Base-by-base conservation (phyloP, 1,140 invertebrate species). In the Acyrthosiphon pisum region DNA sequence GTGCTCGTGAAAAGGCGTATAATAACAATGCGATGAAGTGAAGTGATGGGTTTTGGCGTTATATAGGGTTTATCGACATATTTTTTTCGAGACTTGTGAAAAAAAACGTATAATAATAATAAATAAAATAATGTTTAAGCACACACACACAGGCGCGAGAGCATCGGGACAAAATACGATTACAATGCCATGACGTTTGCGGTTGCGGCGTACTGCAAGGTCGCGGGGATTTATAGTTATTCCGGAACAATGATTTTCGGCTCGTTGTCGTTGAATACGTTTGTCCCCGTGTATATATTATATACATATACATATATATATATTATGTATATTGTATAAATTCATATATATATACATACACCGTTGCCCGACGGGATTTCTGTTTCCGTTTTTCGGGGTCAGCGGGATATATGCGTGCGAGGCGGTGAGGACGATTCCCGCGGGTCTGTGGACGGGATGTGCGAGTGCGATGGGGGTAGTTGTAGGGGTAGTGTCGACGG, bases 221-320 rank as follows among this genome's bases (percentile, higher is more conserved):
- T 89, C 35, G 35, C 50, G 35, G 50, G 87, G 48, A 89, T 89
- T 56, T 89, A 56, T 46, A 23, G 48, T 89, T 53, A 89, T 89
- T 35, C 88, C 88, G 48, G 88, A 89, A 56, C 88, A 89, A 89
- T 89, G 88, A 89, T 89, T 89, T 89, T 89, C 48, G 50, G 30
- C 35, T 89, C 50, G 41, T 86, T n/a, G 84, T 56, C 41, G 84
- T 76, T 76, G 60, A 76, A 76, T 76, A 76, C 60, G 60, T 83
- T 83, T 35, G 81, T 20, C 35, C 81, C 35, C 81, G 23, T 18
- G 30, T 87, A 48, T 9, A 87, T 87, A 87, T n/a, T 76, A 76
- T 26, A 83, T 44, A 84, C 9, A 84, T 44, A 84, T 41, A 23
- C 8, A 22, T 41, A 22, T 83, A 22, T 37, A 22, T 84, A 2